phyloP scores from a whole-genome alignment of 2,888 invertebrate genomes.

The Chydorus sphaericus region DNA sequence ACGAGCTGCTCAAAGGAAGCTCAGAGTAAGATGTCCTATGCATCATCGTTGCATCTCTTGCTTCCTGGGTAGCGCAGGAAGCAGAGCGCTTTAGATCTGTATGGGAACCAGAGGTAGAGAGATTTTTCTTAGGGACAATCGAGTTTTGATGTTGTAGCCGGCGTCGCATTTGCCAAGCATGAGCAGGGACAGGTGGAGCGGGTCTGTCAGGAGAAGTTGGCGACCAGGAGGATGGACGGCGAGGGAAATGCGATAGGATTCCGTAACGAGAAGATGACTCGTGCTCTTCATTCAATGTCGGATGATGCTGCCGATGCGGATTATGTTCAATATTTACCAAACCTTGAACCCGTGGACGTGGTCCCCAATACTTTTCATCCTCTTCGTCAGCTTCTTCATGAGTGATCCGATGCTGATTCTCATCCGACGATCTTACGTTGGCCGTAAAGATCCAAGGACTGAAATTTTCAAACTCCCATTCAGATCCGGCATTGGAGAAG shows the following conservation, averaged over 20 bases:
- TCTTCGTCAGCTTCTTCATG: not conserved
- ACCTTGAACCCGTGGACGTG: not conserved
- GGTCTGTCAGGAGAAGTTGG: not conserved
- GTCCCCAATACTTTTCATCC: not conserved
- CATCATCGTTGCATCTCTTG: not conserved
- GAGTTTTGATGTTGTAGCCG: not conserved
- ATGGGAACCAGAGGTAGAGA: not conserved
- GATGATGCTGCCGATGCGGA: not conserved
- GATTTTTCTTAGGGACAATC: not conserved
- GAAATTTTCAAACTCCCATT: slow-evolving; percentile 30
- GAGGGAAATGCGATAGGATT: slow-evolving; percentile 1
- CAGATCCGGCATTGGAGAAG: slow-evolving; percentile 23
- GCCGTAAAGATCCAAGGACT: slow-evolving; percentile 22
- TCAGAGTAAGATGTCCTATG: not conserved
- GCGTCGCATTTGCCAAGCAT: slow-evolving; percentile 7
- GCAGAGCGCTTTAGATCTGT: not conserved
- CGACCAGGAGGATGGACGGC: slow-evolving; percentile 10
- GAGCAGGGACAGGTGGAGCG: not conserved
- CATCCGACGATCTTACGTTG: not conserved
- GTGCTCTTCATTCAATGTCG: not conserved
- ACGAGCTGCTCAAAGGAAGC: not conserved
- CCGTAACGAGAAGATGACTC: slow-evolving; percentile 2
- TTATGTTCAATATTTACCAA: not conserved
- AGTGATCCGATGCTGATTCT: not conserved
- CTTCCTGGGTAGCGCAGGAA: not conserved